Percentiles rank a stretch among this genome's conserved stretches.
These are phyloP conservation scores for Megathymus violae DNA, from an alignment of 1,140 invertebrate genomes.

Conservation along the genomic window DNA sequence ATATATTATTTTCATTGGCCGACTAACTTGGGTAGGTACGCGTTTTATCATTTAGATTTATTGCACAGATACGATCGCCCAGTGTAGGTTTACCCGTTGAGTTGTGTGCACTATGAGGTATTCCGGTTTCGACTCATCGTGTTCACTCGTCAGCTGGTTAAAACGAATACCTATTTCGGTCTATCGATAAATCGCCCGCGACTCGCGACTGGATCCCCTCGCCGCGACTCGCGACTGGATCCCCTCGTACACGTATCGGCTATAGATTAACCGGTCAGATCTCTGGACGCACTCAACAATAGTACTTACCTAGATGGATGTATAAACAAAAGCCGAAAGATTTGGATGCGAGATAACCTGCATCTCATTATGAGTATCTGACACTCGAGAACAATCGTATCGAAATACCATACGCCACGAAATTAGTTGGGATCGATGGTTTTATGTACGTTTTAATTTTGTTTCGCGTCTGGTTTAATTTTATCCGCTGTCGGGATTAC, in stretches of 20 bases:
- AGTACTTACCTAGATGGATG: background rate
- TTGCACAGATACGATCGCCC: slow-evolving; percentile 71
- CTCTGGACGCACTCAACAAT: no score
- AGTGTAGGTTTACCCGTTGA: slow-evolving; percentile 60
- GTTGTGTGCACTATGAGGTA: slow-evolving; percentile 64
- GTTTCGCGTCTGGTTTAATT: slow-evolving; percentile 83
- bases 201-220: no score
- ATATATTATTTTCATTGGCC: slow-evolving; percentile 69
- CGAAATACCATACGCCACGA: slow-evolving; percentile 77
- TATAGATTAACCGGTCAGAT: slow-evolving; percentile 17
- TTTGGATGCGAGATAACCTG: slow-evolving; percentile 52
- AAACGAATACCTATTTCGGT: slow-evolving; percentile 36
- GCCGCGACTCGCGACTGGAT: no score
- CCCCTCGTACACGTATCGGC: no score
- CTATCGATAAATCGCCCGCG: slow-evolving; percentile 29
- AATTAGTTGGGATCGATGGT: slow-evolving; percentile 80
- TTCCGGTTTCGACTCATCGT: slow-evolving; percentile 46
- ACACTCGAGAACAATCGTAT: slow-evolving; percentile 61
- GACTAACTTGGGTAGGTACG: slow-evolving; percentile 53
- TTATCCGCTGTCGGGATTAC: slow-evolving; percentile 82
- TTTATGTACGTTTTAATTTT: slow-evolving; percentile 82
- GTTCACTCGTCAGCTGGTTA: slow-evolving; percentile 38
- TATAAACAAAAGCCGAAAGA: slow-evolving; percentile 39
- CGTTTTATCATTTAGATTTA: slow-evolving; percentile 77
- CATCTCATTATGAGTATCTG: slow-evolving; percentile 59